Conservation (phyloP, 1,140 invertebrate genomes). For the Scaptomyza graminum region DNA sequence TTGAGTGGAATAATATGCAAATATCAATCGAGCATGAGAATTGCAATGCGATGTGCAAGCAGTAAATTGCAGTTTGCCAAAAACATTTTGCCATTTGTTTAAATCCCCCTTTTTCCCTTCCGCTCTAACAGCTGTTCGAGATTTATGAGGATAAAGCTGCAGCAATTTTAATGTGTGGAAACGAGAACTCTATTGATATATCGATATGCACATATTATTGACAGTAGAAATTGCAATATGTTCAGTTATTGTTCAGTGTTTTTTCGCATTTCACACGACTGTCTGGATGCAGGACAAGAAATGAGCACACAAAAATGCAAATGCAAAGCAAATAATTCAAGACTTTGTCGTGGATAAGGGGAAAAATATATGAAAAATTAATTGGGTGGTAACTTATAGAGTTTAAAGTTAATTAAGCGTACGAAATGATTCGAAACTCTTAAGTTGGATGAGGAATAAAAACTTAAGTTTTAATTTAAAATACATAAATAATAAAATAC, state of each 20-base stretch:
- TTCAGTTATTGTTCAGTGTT: slow-evolving; percentile 38
- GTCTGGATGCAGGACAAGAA: background rate
- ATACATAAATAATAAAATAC: no score
- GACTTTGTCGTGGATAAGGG: no score
- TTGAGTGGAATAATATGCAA: slow-evolving; percentile 80
- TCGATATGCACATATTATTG: slow-evolving; percentile 59
- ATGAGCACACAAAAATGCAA: slow-evolving; percentile 9
- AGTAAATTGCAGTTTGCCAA: slow-evolving; percentile 80
- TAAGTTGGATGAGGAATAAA: no score
- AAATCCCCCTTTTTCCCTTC: background rate
- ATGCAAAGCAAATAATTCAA: no score
- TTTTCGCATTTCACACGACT: slow-evolving; percentile 10
- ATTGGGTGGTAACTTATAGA: no score
- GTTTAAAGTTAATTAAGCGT: no score
- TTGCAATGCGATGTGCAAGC: slow-evolving; percentile 57
- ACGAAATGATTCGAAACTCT: no score
- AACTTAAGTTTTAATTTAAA: no score
- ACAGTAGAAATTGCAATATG: slow-evolving; percentile 62
- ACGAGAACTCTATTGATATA: slow-evolving; percentile 73
- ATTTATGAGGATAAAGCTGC: slow-evolving; percentile 61
- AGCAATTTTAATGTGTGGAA: slow-evolving; percentile 76
- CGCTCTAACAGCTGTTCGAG: slow-evolving; percentile 10
- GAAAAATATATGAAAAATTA: background rate
- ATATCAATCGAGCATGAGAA: slow-evolving; percentile 51
- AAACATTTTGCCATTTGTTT: slow-evolving; percentile 75